These are phyloP conservation scores for Hestina assimilis DNA, from an alignment of 1,140 invertebrate species.

Conservation along the genomic window DNA sequence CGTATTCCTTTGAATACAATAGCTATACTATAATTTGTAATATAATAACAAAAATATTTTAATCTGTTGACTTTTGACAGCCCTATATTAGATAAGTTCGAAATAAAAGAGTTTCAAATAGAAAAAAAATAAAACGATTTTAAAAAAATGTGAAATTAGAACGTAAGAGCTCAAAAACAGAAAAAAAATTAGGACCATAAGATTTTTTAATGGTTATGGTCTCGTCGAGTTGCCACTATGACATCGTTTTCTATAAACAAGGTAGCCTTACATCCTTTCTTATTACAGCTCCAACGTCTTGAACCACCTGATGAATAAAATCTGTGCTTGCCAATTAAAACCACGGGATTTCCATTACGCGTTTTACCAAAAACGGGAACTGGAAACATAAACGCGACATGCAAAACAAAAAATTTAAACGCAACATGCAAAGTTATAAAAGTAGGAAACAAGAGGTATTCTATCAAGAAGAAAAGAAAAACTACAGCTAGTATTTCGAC, in stretches of 20 bases:
- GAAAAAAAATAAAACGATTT: too few relatives aligned
- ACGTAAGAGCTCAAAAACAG: too few relatives aligned
- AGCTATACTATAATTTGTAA: too few relatives aligned
- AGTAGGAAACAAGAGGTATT: neutral
- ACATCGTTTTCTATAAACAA: conserved; percentile 35
- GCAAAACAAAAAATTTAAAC: neutral
- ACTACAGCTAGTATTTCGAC: too few relatives aligned
- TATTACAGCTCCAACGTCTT: conserved; percentile 28
- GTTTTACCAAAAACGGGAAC: conserved; percentile 37
- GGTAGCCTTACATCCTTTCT: conserved; percentile 29
- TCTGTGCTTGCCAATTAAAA: conserved; percentile 8
- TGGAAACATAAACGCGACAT: conserved; percentile 24
- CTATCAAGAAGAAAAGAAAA: too few relatives aligned
- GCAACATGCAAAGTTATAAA: neutral
- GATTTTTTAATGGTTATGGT: neutral
- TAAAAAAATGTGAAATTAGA: too few relatives aligned
- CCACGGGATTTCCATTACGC: conserved; percentile 2
- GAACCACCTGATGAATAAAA: neutral
- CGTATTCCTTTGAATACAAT: too few relatives aligned
- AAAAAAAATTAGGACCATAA: too few relatives aligned
- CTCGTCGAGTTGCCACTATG: conserved; percentile 29
- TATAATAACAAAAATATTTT: too few relatives aligned
- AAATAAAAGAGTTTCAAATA: too few relatives aligned
- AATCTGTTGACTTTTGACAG: too few relatives aligned
- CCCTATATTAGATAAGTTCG: too few relatives aligned